Conservation (phyloP, 2,888 invertebrate species). For the Argyra leucocephala region DNA sequence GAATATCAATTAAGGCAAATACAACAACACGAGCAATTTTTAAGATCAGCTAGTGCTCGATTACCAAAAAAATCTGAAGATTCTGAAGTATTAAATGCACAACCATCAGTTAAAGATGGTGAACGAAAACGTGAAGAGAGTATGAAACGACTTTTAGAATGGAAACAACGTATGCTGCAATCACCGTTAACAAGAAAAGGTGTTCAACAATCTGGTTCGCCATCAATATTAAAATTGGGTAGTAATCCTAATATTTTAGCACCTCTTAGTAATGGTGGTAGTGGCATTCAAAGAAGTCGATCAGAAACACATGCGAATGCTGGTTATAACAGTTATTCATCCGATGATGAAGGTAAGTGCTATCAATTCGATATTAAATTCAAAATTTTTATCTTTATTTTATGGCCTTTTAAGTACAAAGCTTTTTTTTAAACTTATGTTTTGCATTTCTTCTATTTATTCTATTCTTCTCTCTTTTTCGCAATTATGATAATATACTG, state of each 20-base stretch:
- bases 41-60: conserved; percentile 74
- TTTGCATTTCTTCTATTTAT: not conserved
- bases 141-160: conserved; percentile 80
- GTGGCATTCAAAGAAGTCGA: conserved; percentile 42
- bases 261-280: conserved; percentile 33
- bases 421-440: not conserved
- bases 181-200: conserved; percentile 77
- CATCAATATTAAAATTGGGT: conserved; percentile 43
- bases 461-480: not conserved
- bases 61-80: conserved; percentile 53
- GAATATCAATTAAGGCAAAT: conserved; percentile 24
- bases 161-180: conserved; percentile 88
- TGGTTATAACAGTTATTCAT: conserved; percentile 74
- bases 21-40: conserved; percentile 51
- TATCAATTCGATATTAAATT: not conserved
- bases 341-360: conserved; percentile 78
- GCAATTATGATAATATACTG: conserved; percentile 26
- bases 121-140: conserved; percentile 82
- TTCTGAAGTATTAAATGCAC: conserved; percentile 29
- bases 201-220: conserved; percentile 48
- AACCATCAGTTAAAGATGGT: conserved; percentile 47
- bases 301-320: conserved; percentile 47
- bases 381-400: not conserved
- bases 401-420: not conserved
- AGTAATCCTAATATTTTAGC: conserved; percentile 40